Conservation (phyloP, 2,888 invertebrate species). For the Polylopha cassiicola region DNA sequence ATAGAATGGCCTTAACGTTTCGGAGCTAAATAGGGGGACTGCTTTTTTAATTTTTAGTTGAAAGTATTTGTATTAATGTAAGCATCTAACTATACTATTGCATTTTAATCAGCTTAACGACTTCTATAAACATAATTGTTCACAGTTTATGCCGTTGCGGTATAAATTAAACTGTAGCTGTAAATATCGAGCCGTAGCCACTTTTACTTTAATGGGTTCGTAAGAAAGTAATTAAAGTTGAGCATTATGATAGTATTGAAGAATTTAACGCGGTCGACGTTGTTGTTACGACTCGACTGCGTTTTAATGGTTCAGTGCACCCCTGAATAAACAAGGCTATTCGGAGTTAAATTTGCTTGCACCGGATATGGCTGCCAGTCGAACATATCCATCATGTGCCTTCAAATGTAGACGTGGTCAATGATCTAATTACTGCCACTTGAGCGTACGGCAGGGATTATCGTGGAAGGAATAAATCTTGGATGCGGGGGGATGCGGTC, state of each 20-base stretch:
- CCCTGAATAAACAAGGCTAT: constrained; percentile 73
- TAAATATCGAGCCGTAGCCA: constrained; percentile 62
- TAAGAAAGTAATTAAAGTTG: constrained; percentile 71
- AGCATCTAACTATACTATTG: constrained; percentile 27
- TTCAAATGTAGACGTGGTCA: constrained; percentile 57
- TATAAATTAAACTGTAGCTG: constrained; percentile 50
- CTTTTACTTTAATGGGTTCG: constrained; percentile 67
- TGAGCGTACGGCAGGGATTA: constrained; percentile 39
- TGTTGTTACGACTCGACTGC: constrained; percentile 60
- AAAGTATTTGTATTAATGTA: constrained; percentile 26
- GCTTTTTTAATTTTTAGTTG: constrained; percentile 31
- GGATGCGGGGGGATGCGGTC: constrained; percentile 47
- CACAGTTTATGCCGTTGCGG: constrained; percentile 52
- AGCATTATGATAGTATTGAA: constrained; percentile 73
- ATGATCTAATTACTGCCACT: constrained; percentile 43
- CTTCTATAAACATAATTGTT: constrained; percentile 44
- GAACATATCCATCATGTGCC: constrained; percentile 63
- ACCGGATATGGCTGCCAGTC: constrained; percentile 73
- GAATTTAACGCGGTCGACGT: constrained; percentile 70
- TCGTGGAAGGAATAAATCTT: constrained; percentile 42
- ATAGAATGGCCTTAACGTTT: constrained; percentile 32
- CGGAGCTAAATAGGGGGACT: constrained; percentile 35
- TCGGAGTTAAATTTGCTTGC: constrained; percentile 71
- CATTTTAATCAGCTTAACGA: constrained; percentile 27
- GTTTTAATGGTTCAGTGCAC: constrained; percentile 74